Percentiles rank a stretch among this genome's conserved stretches.
phyloP scores from a whole-genome alignment of 2,113 vertebrate genomes.

The Peromyscus californicus region DNA sequence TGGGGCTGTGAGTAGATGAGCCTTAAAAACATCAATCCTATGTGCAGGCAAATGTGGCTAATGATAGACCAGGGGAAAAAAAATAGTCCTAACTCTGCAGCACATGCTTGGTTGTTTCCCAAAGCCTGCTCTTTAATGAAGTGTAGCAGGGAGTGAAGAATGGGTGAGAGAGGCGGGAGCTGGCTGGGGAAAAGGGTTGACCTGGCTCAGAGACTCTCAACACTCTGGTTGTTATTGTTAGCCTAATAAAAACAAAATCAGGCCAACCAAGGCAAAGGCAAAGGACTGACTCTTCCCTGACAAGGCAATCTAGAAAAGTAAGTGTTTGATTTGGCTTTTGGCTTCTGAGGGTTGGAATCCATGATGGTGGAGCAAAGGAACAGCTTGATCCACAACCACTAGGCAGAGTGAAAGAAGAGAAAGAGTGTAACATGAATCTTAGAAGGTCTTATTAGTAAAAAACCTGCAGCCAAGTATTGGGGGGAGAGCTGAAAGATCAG shows the following conservation, averaged over 20 bases:
- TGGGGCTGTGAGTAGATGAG: conserved; percentile 57
- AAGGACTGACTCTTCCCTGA: neutral
- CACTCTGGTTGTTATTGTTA: neutral
- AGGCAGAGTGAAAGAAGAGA: neutral
- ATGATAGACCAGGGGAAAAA: conserved; percentile 76
- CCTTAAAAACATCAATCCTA: conserved; percentile 75
- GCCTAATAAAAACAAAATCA: neutral
- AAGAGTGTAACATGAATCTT: too few species aligned
- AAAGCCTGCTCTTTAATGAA: conserved; percentile 55
- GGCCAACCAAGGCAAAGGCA: neutral
- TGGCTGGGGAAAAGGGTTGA: neutral
- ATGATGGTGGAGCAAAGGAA: neutral
- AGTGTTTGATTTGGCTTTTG: neutral
- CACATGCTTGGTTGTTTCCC: conserved; percentile 62
- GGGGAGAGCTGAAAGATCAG: too few species aligned
- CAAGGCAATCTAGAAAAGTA: neutral
- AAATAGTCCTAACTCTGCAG: conserved; percentile 65
- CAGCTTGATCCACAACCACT: neutral
- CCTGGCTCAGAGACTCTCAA: neutral
- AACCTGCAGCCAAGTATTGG: too few species aligned
- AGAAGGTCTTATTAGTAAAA: too few species aligned
- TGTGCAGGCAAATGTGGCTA: conserved; percentile 77
- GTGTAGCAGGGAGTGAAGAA: conserved; percentile 40
- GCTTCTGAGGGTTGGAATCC: neutral
- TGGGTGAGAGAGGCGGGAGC: neutral